Evolutionary conservation across 23 tunicate genomes (phyloP).

Genomic region (Ciona savignyi): DNA sequence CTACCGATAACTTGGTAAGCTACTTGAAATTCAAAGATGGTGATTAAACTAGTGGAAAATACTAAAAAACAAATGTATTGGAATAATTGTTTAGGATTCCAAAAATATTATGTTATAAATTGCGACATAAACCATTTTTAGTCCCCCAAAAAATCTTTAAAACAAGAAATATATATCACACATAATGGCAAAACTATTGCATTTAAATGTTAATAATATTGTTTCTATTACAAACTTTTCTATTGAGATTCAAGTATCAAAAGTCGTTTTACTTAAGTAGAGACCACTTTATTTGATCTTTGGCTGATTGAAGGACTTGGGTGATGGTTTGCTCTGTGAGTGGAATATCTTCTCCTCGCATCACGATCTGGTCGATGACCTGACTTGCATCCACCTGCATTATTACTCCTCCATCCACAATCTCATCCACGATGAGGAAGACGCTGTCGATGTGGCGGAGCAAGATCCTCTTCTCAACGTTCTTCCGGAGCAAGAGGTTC

Average conservation of each 20-base stretch:
- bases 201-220: too few relatives aligned
- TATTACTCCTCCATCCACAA: slow-evolving; percentile 92
- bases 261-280: slow-evolving; percentile 50
- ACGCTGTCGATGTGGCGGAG: slow-evolving; percentile 87
- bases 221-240: not conserved
- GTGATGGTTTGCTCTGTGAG: slow-evolving; percentile 96
- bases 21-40: too few relatives aligned
- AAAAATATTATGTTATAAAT: too few relatives aligned
- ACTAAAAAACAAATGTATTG: too few relatives aligned
- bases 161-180: too few relatives aligned
- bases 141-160: too few relatives aligned
- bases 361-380: slow-evolving; percentile 87
- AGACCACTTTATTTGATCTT: slow-evolving; percentile 99
- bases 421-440: slow-evolving; percentile 87
- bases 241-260: not conserved
- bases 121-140: too few relatives aligned
- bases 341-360: slow-evolving; percentile 92
- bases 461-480: slow-evolving; percentile 89
- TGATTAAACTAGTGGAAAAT: too few relatives aligned
- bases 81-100: too few relatives aligned
- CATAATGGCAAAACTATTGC: too few relatives aligned
- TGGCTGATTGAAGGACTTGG: slow-evolving; percentile 90
- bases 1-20: too few relatives aligned
- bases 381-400: slow-evolving; percentile 75
- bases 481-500: slow-evolving; percentile 67